Evolutionary conservation across 2,888 invertebrate species (phyloP), one percentile per base, ranked within the genome.

Genomic region (Beris chalybata): DNA sequence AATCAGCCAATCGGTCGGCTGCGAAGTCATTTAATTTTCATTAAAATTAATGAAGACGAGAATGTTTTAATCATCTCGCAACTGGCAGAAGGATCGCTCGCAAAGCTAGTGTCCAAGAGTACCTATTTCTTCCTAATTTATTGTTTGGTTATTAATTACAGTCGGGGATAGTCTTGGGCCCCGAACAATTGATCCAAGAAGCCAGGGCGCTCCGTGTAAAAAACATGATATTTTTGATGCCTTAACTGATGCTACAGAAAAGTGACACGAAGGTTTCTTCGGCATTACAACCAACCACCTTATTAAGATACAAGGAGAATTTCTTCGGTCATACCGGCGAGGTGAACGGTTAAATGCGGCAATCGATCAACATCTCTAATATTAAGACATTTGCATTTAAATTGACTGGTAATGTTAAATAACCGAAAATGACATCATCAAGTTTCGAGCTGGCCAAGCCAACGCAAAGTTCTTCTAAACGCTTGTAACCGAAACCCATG

Each of bases 341-440:
- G 38, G 38, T 38, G 38, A 38, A 38, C 38, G 38, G 38, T 38
- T 38, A 38, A 38, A 38, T 3, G 38, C 38, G 61, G 52, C 6
- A 61, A 78, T 78, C 78, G 75, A 78, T 78, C 79, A 77, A 32
- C 63, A 50, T 63, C 63, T 63, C 29, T 74, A 72, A 70, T 70
- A 72, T 70, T 70, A 71, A 73, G 71, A 74, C 74, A 79, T 79
- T 79, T 79, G 79, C 79, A 79, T 79, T 78, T 79, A 79, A 79
- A 79, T 79, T 79, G 78, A 77, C 73, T 79, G 79, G 77, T 78
- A 79, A 79, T 79, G 77, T 79, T 76, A 74, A 74, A 74, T 76
- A 77, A 78, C 77, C 78, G 74, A 74, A 64, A 75, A 74, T 73
- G 75, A 77, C 74, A 78, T 76, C 78, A 78, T 79, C 78, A 61